A percentile compares a stretch with the other conserved stretches of the same genome.
These are phyloP conservation scores for Tenthredo notha DNA, from an alignment of 2,888 invertebrate species.

Conservation along the genomic window DNA sequence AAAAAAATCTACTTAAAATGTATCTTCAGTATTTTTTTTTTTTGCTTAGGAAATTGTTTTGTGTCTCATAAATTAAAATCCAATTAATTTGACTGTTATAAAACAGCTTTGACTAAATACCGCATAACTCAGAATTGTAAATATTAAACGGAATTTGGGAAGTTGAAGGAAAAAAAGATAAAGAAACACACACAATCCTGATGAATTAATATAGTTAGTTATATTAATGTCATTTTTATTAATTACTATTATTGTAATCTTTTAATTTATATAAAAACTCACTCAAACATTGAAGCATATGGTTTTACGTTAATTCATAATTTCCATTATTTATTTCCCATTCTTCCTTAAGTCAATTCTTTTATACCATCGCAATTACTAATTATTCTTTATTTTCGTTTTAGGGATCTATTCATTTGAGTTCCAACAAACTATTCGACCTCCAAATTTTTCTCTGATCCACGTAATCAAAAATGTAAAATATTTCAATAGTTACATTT, in stretches of 20 bases:
- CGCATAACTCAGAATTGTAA: conserved; percentile 59
- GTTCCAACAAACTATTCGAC: neutral
- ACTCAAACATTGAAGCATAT: conserved; percentile 50
- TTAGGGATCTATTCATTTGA: conserved; percentile 23
- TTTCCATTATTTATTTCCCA: conserved; percentile 52
- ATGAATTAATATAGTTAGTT: conserved; percentile 60
- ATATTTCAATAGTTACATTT: conserved; percentile 54
- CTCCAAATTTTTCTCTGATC: conserved; percentile 18
- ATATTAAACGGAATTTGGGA: conserved; percentile 60
- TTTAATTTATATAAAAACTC: conserved; percentile 57
- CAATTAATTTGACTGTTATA: conserved; percentile 10
- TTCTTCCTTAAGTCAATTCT: conserved; percentile 11
- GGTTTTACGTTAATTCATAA: conserved; percentile 46
- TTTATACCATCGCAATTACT: conserved; percentile 11
- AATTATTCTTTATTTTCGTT: conserved; percentile 41
- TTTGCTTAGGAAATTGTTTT: conserved; percentile 31
- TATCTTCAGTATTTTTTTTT: conserved; percentile 26
- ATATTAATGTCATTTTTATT: conserved; percentile 64
- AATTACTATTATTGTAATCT: conserved; percentile 60
- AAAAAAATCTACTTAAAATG: conserved; percentile 29
- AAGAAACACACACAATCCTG: conserved; percentile 56
- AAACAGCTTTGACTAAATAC: conserved; percentile 16
- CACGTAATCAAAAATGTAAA: neutral
- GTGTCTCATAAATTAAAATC: conserved; percentile 3
- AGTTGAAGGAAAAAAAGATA: conserved; percentile 56